Evolutionary conservation across 2,888 invertebrate species (phyloP).

Genomic region (Oligia fasciuncula): DNA sequence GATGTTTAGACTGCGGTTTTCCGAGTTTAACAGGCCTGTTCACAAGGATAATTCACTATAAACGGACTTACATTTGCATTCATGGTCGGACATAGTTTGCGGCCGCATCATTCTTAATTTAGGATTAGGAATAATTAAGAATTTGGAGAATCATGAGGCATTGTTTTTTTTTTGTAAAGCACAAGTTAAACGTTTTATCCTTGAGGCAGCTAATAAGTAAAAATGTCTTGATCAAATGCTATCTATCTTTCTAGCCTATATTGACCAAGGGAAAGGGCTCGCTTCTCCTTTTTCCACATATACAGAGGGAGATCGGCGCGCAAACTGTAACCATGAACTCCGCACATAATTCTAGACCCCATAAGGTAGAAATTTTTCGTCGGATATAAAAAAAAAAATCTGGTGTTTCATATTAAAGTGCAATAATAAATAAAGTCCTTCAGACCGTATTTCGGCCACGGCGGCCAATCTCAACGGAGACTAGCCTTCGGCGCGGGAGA

Average conservation of each 20-base stretch:
- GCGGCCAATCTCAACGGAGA: too few species aligned
- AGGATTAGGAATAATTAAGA: constrained; percentile 1
- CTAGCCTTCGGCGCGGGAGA: too few species aligned
- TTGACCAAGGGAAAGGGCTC: too few species aligned
- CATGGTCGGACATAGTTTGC: background rate
- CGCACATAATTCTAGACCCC: background rate
- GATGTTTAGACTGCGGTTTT: constrained; percentile 21
- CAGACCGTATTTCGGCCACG: too few species aligned
- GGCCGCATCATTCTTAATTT: constrained; percentile 7
- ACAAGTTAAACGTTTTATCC: background rate
- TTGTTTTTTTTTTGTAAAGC: background rate
- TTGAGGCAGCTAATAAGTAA: background rate
- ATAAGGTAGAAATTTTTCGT: background rate
- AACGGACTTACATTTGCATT: constrained; percentile 18
- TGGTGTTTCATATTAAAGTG: background rate
- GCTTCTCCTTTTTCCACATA: background rate
- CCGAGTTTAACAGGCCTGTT: constrained; percentile 9
- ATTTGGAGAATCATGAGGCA: background rate
- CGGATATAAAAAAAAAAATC: background rate
- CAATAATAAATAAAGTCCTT: too few species aligned
- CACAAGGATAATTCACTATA: background rate
- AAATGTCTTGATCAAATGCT: too few species aligned
- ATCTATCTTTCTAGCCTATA: background rate
- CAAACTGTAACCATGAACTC: background rate
- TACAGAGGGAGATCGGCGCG: background rate